Evolutionary conservation across 2,797 vertebrate genomes (phyloP).

Genomic region (Selene dorsalis): DNA sequence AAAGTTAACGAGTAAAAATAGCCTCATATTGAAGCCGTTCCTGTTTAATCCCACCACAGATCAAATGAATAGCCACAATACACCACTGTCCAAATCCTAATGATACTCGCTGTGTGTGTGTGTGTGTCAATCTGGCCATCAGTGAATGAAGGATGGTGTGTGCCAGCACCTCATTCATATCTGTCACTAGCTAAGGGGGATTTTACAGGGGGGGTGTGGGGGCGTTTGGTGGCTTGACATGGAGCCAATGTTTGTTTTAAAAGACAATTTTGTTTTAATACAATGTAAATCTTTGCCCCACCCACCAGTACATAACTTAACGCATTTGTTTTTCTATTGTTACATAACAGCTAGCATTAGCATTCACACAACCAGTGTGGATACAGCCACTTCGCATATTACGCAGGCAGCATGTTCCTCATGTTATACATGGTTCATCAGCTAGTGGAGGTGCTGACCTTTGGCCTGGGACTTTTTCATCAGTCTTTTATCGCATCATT

Average conservation of each 20-base stretch:
- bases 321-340: too few species aligned
- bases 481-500: background rate
- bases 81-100: background rate
- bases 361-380: too few species aligned
- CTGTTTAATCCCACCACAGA: constrained; percentile 5
- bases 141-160: background rate
- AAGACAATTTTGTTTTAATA: too few species aligned
- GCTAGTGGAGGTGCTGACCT: background rate
- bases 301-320: too few species aligned
- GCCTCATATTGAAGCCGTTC: background rate
- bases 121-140: background rate
- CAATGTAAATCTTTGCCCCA: too few species aligned
- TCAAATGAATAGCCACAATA: constrained; percentile 6
- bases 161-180: background rate
- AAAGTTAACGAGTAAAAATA: constrained; percentile 10
- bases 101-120: background rate
- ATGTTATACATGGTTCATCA: background rate
- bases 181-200: constrained; percentile 12
- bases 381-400: too few species aligned
- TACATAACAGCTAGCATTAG: too few species aligned
- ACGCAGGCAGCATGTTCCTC: too few species aligned
- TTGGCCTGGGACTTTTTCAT: background rate
- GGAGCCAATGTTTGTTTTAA: too few species aligned
- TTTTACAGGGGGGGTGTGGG: background rate
- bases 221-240: too few species aligned